A percentile compares a stretch with the other conserved stretches of the same genome.
Evolutionary conservation across 2,797 vertebrate species (phyloP).

Genomic region (Denticeps clupeoides): DNA sequence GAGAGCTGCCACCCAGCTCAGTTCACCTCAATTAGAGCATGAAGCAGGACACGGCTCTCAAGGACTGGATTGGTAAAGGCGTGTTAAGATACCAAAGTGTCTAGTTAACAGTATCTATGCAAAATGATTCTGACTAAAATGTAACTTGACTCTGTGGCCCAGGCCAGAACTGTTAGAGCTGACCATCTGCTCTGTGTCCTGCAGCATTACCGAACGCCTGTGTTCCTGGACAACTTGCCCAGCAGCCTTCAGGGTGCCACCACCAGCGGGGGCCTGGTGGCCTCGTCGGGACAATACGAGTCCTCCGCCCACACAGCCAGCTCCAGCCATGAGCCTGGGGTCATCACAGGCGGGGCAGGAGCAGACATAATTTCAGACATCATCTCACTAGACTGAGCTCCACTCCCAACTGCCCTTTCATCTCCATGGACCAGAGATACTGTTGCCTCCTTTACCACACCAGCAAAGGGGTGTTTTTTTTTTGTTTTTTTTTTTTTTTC

Average conservation of each 20-base stretch:
- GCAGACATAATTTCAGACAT: slow-evolving; percentile 67
- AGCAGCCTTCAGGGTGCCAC: slow-evolving; percentile 72
- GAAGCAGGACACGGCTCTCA: too few relatives aligned
- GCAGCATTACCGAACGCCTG: slow-evolving; percentile 89
- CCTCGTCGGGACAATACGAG: slow-evolving; percentile 75
- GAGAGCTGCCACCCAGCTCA: too few relatives aligned
- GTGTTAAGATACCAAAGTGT: too few relatives aligned
- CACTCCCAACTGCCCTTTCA: not conserved
- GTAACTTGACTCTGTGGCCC: too few relatives aligned
- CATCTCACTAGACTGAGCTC: slow-evolving; percentile 81
- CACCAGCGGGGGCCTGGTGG: slow-evolving; percentile 67
- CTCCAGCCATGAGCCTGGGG: slow-evolving; percentile 66
- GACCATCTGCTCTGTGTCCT: slow-evolving; percentile 35
- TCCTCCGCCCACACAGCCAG: slow-evolving; percentile 51
- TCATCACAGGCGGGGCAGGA: slow-evolving; percentile 63
- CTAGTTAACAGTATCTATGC: too few relatives aligned
- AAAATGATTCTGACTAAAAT: too few relatives aligned
- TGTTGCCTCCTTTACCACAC: slow-evolving; percentile 4
- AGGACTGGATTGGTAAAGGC: too few relatives aligned
- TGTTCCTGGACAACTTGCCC: slow-evolving; percentile 89
- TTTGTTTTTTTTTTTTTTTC: slow-evolving; percentile 7
- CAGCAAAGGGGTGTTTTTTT: slow-evolving; percentile 4
- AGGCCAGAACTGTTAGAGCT: too few relatives aligned
- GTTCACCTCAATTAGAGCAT: too few relatives aligned
- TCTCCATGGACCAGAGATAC: not conserved